Percentiles rank a stretch among this genome's conserved stretches.
These are phyloP conservation scores for Alfaro cultratus DNA, from an alignment of 2,797 vertebrate species.

Conservation along the genomic window DNA sequence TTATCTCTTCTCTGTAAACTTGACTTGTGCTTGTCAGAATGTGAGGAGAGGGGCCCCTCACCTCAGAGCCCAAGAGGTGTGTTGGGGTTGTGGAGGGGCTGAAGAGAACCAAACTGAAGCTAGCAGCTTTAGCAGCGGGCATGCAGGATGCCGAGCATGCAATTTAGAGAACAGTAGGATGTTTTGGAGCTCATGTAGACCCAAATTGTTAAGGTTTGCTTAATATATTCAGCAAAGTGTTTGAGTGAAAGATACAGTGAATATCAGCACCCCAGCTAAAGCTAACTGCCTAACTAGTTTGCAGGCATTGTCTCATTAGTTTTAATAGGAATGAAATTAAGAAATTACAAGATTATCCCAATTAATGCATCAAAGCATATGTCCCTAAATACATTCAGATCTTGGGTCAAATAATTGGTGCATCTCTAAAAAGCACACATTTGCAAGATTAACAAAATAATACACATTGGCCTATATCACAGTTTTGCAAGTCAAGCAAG, in stretches of 20 bases:
- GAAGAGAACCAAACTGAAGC: background rate
- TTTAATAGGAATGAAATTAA: background rate
- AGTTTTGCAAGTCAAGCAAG: conserved; percentile 3
- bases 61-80: background rate
- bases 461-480: background rate
- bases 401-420: background rate
- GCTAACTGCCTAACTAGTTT: background rate
- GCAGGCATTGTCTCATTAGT: background rate
- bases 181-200: background rate
- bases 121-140: background rate
- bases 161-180: background rate
- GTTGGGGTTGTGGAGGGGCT: background rate
- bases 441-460: background rate
- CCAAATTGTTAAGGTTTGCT: background rate
- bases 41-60: background rate
- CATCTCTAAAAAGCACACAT: background rate
- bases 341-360: background rate
- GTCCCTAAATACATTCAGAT: background rate
- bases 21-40: background rate
- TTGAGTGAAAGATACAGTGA: background rate
- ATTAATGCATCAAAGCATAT: background rate
- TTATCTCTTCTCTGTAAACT: background rate
- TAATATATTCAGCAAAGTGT: background rate
- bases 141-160: background rate
- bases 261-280: background rate